phyloP scores from a whole-genome alignment of 2,888 invertebrate genomes.

The Timema podura region DNA sequence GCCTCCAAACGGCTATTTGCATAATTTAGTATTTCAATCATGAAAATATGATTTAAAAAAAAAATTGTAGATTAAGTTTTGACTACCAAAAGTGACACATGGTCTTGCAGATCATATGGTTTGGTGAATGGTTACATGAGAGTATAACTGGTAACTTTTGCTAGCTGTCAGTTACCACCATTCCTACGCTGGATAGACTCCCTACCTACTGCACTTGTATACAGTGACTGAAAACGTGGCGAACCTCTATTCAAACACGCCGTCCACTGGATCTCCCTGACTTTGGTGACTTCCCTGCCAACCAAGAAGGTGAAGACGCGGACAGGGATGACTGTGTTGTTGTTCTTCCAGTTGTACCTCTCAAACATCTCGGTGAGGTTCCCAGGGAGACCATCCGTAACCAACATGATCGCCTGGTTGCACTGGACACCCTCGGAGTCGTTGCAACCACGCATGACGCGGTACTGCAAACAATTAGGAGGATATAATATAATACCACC shows the following conservation, averaged over 20 bases:
- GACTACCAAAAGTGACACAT: too few relatives aligned
- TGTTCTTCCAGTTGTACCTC: slow-evolving; percentile 70
- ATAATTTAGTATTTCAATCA: too few relatives aligned
- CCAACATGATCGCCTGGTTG: slow-evolving; percentile 94
- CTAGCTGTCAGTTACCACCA: too few relatives aligned
- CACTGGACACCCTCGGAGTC: slow-evolving; percentile 55
- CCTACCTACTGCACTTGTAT: neutral
- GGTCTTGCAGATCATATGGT: too few relatives aligned
- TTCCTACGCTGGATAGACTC: too few relatives aligned
- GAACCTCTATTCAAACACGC: slow-evolving; percentile 90
- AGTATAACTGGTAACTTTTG: too few relatives aligned
- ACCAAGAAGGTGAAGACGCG: slow-evolving; percentile 94
- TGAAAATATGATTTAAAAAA: too few relatives aligned
- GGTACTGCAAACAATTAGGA: slow-evolving; percentile 18
- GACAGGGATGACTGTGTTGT: slow-evolving; percentile 70
- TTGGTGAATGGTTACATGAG: too few relatives aligned
- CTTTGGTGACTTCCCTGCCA: slow-evolving; percentile 89
- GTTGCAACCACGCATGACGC: slow-evolving; percentile 25
- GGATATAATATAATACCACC: too few relatives aligned
- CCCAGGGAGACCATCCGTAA: slow-evolving; percentile 91
- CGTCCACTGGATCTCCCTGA: slow-evolving; percentile 86
- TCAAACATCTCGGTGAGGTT: slow-evolving; percentile 78
- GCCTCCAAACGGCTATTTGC: too few relatives aligned
- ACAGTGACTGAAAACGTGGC: slow-evolving; percentile 15
- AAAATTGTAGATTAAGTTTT: too few relatives aligned